These are phyloP conservation scores for Chaetorhynchus papuensis DNA, from an alignment of 2,113 vertebrate genomes.

Conservation along the genomic window DNA sequence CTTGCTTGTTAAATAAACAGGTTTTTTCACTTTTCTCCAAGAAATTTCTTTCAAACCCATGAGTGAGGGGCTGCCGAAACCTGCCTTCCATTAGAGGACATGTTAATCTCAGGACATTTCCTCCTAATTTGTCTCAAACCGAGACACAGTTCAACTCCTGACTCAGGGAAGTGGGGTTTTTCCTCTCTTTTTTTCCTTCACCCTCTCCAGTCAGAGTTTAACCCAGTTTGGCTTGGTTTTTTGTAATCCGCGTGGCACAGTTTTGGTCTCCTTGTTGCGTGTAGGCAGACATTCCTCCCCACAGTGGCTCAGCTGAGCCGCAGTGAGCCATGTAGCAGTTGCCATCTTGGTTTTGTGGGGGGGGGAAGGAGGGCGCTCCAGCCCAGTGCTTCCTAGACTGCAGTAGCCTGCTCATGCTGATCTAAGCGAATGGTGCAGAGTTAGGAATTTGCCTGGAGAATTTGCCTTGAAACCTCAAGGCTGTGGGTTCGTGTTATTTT, in stretches of 20 bases:
- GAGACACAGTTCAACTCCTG: neutral
- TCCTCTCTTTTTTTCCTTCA: neutral
- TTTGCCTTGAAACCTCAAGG: neutral
- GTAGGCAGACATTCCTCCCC: neutral
- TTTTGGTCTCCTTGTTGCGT: neutral
- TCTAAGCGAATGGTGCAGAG: neutral
- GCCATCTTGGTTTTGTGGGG: neutral
- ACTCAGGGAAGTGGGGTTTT: neutral
- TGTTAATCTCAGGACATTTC: no score
- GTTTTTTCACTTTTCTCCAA: no score
- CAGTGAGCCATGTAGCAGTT: neutral
- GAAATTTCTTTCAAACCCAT: no score
- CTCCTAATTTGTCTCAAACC: no score
- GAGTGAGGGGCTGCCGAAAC: no score
- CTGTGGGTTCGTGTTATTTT: neutral
- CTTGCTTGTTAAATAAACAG: no score
- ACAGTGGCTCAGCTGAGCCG: neutral
- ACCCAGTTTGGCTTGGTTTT: neutral
- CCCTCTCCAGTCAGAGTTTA: neutral
- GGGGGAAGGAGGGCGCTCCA: neutral
- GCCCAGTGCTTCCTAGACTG: neutral
- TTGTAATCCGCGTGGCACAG: accelerated
- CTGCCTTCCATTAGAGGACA: no score
- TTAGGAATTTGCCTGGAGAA: neutral
- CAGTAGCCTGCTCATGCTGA: neutral